These are phyloP conservation scores for Falco biarmicus DNA, from an alignment of 2,797 vertebrate genomes.

Conservation along the genomic window DNA sequence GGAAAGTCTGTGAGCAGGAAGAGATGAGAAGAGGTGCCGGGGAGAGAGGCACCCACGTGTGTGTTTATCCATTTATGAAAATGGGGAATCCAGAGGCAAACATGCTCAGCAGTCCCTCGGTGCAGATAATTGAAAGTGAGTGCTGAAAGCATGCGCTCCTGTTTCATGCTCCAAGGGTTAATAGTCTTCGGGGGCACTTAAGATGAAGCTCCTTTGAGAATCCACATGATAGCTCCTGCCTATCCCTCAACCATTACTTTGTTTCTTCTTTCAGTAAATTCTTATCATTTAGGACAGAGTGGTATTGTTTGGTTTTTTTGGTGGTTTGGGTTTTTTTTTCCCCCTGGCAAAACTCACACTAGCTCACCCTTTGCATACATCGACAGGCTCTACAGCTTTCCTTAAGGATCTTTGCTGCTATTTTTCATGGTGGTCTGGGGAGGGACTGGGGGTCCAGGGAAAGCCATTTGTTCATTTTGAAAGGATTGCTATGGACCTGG, in stretches of 20 bases:
- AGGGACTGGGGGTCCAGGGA: constrained; percentile 39
- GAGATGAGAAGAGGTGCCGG: neutral
- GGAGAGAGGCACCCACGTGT: neutral
- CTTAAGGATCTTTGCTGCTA: constrained; percentile 14
- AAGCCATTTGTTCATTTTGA: constrained; percentile 67
- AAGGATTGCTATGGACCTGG: constrained; percentile 71
- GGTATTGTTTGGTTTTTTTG: neutral
- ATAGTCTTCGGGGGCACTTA: constrained; percentile 32
- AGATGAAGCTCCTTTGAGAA: neutral
- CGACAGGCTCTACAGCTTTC: constrained; percentile 11
- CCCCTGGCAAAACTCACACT: neutral
- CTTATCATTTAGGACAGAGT: constrained; percentile 11
- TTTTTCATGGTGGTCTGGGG: constrained; percentile 45
- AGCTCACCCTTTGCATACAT: neutral
- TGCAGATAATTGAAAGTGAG: constrained; percentile 20
- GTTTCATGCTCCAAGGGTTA: constrained; percentile 25
- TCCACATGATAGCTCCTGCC: neutral
- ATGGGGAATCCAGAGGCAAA: neutral
- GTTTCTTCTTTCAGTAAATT: constrained; percentile 43
- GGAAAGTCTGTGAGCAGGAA: neutral
- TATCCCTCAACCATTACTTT: neutral
- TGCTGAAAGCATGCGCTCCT: neutral
- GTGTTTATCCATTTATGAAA: neutral
- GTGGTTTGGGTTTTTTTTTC: neutral
- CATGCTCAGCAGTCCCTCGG: neutral